Conservation (phyloP, 2,888 invertebrate genomes). For the Athetis lepigone region DNA sequence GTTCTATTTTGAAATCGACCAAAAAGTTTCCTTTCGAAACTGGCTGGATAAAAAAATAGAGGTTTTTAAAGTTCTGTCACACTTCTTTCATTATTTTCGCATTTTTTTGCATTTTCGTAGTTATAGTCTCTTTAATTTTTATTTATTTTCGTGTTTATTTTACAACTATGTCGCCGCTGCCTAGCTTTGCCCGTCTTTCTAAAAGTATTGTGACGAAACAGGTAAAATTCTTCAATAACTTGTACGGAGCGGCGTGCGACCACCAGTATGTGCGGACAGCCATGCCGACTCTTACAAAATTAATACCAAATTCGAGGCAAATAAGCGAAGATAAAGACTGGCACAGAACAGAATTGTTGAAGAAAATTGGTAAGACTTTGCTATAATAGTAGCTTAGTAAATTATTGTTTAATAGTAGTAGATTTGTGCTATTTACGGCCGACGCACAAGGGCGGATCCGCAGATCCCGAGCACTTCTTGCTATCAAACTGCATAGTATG, state of each 20-base stretch:
- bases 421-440: no score
- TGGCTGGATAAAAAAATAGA: background rate
- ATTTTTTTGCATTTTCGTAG: background rate
- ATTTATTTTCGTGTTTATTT: background rate
- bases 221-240: conserved; percentile 20
- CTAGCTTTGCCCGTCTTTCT: background rate
- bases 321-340: background rate
- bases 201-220: conserved; percentile 20
- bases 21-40: conserved; percentile 10
- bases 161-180: background rate
- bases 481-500: no score
- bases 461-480: no score
- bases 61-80: background rate
- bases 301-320: background rate
- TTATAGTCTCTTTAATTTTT: background rate
- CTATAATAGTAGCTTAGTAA: no score
- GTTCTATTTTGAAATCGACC: background rate
- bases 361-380: conserved; percentile 13
- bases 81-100: background rate
- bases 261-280: conserved; percentile 21
- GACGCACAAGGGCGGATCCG: no score
- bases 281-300: background rate
- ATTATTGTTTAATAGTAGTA: no score
- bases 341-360: background rate
- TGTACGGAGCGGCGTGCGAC: conserved; percentile 33